Conservation (phyloP, 2,113 vertebrate genomes). For the Pseudolaguvia tuberculata region DNA sequence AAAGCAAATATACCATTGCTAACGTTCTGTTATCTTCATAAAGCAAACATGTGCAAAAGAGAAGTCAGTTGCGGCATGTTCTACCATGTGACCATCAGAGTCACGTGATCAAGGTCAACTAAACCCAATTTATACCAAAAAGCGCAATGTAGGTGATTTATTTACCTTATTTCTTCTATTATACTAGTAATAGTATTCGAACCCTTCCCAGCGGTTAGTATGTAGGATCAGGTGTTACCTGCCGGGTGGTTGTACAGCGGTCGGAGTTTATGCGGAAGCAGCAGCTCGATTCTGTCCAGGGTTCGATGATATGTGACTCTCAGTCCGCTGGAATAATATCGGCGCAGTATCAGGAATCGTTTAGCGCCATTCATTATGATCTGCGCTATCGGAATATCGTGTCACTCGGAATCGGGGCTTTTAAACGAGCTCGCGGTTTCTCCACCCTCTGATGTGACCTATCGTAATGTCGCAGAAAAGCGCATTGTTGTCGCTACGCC, state of each 20-base stretch:
- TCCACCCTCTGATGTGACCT: slow-evolving; percentile 28
- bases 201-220: too few species aligned
- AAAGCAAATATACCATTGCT: too few species aligned
- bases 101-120: too few species aligned
- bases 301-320: slow-evolving; percentile 75
- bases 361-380: slow-evolving; percentile 15
- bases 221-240: slow-evolving; percentile 61
- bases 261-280: slow-evolving; percentile 72
- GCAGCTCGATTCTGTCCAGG: slow-evolving; percentile 72
- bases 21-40: background rate
- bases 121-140: too few species aligned
- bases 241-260: slow-evolving; percentile 82
- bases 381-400: background rate
- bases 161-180: too few species aligned
- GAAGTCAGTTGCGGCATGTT: background rate
- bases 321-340: slow-evolving; percentile 34
- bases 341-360: slow-evolving; percentile 1
- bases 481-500: background rate
- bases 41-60: background rate
- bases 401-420: background rate
- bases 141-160: too few species aligned
- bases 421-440: background rate
- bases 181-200: too few species aligned
- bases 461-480: slow-evolving; percentile 1
- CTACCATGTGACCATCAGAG: background rate